A percentile compares a stretch with the other conserved stretches of the same genome.
Evolutionary conservation across 2,888 invertebrate species (phyloP).

Genomic region (Agriotes lineatus): DNA sequence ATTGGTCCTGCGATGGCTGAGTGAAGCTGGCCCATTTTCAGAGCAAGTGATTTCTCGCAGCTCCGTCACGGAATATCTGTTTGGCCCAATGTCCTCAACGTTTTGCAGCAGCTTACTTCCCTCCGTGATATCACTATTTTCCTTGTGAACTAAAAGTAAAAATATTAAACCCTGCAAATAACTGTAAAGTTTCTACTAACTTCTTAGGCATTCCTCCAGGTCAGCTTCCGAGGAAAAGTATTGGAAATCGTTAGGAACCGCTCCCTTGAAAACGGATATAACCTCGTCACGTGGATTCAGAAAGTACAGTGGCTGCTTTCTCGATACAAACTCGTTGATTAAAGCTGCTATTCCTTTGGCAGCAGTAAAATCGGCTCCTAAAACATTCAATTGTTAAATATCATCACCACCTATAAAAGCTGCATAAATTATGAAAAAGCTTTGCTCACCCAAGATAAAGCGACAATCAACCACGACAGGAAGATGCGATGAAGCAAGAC

Average conservation of each 20-base stretch:
- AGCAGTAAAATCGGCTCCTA: conserved; percentile 88
- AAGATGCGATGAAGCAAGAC: conserved; percentile 73
- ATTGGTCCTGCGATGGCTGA: conserved; percentile 19
- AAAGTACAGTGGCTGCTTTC: conserved; percentile 81
- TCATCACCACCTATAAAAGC: no score
- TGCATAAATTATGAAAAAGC: no score
- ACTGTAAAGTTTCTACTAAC: no score
- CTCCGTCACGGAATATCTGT: conserved; percentile 27
- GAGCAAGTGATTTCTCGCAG: conserved; percentile 39
- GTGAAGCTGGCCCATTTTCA: background rate
- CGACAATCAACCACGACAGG: conserved; percentile 87
- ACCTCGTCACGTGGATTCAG: conserved; percentile 77
- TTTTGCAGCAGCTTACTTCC: conserved; percentile 32
- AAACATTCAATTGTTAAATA: background rate
- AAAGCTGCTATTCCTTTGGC: conserved; percentile 86
- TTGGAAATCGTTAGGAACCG: conserved; percentile 74
- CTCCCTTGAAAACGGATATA: conserved; percentile 77
- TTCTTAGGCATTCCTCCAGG: conserved; percentile 71
- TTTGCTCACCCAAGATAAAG: conserved; percentile 76
- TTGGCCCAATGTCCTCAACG: conserved; percentile 25
- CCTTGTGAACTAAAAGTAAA: conserved; percentile 41
- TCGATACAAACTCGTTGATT: conserved; percentile 77
- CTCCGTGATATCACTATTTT: conserved; percentile 28
- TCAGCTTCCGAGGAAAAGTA: conserved; percentile 72
- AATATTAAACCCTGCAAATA: no score